A percentile compares a stretch with the other conserved stretches of the same genome.
These are phyloP conservation scores for Tetraneura akinire DNA, from an alignment of 1,140 invertebrate genomes.

Conservation along the genomic window DNA sequence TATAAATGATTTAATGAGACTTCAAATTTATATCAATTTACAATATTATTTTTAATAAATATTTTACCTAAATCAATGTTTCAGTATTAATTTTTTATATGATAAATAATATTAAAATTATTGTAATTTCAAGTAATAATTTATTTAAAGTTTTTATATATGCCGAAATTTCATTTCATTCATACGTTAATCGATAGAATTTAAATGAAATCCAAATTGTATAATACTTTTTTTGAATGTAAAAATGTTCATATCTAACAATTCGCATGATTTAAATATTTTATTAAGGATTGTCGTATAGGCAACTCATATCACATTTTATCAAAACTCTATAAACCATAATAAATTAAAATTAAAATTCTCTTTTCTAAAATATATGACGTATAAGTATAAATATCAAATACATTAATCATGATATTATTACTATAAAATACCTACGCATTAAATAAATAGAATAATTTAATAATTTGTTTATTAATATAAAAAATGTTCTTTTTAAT, in stretches of 20 bases:
- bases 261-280: no score
- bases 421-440: no score
- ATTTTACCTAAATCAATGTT: not conserved
- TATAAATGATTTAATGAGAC: slow-evolving; percentile 44
- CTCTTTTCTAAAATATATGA: no score
- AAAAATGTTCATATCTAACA: not conserved
- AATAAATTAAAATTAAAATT: no score
- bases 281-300: no score
- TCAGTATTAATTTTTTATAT: not conserved
- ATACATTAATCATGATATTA: no score
- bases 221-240: not conserved
- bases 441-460: no score
- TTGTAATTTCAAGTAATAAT: not conserved
- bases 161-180: not conserved
- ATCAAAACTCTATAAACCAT: no score
- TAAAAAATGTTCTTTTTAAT: no score
- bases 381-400: no score
- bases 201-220: not conserved
- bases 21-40: slow-evolving; percentile 24
- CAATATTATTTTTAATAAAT: slow-evolving; percentile 39
- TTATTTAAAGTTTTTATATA: not conserved
- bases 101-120: not conserved
- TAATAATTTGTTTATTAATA: no score
- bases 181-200: not conserved
- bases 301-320: no score